A percentile compares a stretch with the other conserved stretches of the same genome.
Conservation (phyloP, 2,797 vertebrate species). For the Orestias chungarensis region DNA sequence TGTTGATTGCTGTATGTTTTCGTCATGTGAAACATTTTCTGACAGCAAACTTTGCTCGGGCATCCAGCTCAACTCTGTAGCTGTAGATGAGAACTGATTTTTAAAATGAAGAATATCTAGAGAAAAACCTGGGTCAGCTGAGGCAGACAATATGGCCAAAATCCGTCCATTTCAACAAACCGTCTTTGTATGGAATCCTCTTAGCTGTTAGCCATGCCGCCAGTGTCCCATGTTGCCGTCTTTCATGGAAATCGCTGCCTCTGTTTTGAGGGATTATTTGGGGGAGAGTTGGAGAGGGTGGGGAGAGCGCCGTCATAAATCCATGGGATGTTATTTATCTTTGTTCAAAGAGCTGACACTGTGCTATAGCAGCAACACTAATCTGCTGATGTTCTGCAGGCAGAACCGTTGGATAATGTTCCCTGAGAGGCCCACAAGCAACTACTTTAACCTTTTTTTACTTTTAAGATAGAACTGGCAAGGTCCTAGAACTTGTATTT, state of each 20-base stretch:
- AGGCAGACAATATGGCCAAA: constrained; percentile 40
- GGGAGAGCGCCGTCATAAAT: constrained; percentile 50
- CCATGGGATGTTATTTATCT: constrained; percentile 60
- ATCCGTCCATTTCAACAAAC: constrained; percentile 20
- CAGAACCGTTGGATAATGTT: constrained; percentile 11
- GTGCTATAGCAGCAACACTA: constrained; percentile 27
- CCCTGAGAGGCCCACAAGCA: not conserved
- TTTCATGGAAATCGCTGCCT: constrained; percentile 60
- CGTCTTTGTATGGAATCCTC: constrained; percentile 61
- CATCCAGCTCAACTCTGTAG: constrained; percentile 47
- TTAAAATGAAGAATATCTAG: constrained; percentile 43
- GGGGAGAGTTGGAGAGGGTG: constrained; percentile 13
- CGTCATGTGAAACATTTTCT: not conserved
- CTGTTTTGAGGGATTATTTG: constrained; percentile 66
- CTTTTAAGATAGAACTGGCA: constrained; percentile 7
- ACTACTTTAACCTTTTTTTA: constrained; percentile 18
- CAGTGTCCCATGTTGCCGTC: constrained; percentile 48
- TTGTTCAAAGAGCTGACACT: constrained; percentile 35
- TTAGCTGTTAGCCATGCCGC: constrained; percentile 58
- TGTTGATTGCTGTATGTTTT: constrained; percentile 3
- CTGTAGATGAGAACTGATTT: constrained; percentile 47
- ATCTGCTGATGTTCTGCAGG: constrained; percentile 30
- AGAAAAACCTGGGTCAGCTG: constrained; percentile 33
- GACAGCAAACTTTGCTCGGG: constrained; percentile 28
- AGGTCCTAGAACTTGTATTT: constrained; percentile 10